phyloP scores from a whole-genome alignment of 2,797 vertebrate genomes.

The Macrochelys suwanniensis region DNA sequence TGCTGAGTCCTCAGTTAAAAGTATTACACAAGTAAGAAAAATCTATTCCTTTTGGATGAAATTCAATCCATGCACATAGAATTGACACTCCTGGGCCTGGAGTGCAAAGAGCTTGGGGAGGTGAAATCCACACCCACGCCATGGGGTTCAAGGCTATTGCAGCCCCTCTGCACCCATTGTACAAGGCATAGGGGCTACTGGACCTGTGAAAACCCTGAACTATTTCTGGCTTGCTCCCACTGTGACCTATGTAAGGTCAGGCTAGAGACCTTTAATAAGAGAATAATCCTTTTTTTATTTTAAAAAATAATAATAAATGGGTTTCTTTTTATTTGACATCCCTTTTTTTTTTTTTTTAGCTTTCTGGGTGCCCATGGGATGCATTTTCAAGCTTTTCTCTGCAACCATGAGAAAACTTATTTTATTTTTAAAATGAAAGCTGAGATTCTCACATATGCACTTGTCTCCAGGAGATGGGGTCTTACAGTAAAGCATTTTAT shows the following conservation, averaged over 20 bases:
- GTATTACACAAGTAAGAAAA: constrained; percentile 5
- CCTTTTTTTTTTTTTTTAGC: not conserved
- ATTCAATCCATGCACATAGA: not conserved
- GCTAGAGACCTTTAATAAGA: not conserved
- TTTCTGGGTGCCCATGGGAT: not conserved
- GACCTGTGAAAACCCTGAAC: not conserved
- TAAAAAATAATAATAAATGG: not conserved
- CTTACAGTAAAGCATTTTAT: constrained; percentile 55
- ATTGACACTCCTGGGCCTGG: not conserved
- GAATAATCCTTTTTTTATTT: not conserved
- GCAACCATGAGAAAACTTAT: constrained; percentile 19
- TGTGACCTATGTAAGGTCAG: not conserved
- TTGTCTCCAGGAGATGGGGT: constrained; percentile 56
- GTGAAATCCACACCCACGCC: not conserved
- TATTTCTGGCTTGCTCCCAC: not conserved
- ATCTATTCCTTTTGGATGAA: not conserved
- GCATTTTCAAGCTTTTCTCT: not conserved
- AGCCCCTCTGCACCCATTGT: accelerated
- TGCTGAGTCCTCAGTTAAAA: constrained; percentile 21
- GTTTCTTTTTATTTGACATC: not conserved
- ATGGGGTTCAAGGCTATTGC: not conserved
- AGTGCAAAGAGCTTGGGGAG: not conserved
- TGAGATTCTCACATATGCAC: constrained; percentile 43
- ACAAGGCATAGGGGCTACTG: accelerated
- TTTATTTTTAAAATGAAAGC: constrained; percentile 13